Conservation (phyloP, 2,113 vertebrate genomes). For the Cariama cristata region DNA sequence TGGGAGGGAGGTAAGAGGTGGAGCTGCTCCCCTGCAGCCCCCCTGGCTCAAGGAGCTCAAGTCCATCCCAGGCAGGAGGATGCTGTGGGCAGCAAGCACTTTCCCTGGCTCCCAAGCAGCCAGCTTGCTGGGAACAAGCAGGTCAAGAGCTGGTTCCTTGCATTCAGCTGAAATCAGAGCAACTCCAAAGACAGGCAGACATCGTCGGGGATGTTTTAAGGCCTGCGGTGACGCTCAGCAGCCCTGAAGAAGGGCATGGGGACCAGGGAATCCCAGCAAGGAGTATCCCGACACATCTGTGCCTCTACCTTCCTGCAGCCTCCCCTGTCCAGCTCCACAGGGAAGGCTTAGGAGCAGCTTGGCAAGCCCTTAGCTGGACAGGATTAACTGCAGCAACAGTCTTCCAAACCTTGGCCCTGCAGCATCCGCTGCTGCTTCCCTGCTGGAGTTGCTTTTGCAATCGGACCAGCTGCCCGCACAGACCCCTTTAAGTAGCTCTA, state of each 20-base stretch:
- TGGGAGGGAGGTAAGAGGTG: accelerated
- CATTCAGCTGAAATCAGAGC: neutral
- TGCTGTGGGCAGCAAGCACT: neutral
- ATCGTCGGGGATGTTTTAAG: neutral
- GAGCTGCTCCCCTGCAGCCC: neutral
- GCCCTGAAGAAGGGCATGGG: neutral
- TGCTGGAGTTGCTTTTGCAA: neutral
- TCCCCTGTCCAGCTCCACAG: neutral
- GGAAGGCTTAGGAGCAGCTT: neutral
- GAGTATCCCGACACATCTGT: neutral
- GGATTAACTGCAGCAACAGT: neutral
- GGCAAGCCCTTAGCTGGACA: neutral
- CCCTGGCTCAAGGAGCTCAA: accelerated
- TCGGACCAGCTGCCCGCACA: neutral
- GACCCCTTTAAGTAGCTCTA: neutral
- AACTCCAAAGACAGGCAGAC: accelerated
- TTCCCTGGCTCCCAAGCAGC: neutral
- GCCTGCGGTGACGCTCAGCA: neutral
- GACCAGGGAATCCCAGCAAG: neutral
- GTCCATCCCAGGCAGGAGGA: neutral
- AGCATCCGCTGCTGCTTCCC: neutral
- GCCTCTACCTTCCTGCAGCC: neutral
- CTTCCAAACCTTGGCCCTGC: neutral
- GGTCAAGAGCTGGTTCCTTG: neutral
- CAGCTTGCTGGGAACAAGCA: neutral